Evolutionary conservation across 2,888 invertebrate species (phyloP).

Genomic region (Ophonus ardosiacus): DNA sequence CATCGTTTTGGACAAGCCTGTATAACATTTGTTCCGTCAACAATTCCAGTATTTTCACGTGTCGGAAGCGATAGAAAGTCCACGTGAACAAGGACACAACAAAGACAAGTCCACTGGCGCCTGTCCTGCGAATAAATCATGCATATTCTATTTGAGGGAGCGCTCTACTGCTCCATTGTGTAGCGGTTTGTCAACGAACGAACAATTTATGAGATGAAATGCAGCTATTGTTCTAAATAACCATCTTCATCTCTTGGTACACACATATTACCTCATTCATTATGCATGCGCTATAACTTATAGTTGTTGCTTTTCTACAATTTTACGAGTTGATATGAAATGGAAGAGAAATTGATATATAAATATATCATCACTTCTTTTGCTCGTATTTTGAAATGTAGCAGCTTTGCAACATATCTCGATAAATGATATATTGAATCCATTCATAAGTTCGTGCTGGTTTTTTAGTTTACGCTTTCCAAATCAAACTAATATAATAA

Average conservation of each 20-base stretch:
- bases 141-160: conserved; percentile 2
- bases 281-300: too few relatives aligned
- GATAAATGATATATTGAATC: not conserved
- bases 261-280: too few relatives aligned
- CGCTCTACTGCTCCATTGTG: conserved; percentile 10
- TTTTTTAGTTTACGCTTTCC: too few relatives aligned
- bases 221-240: conserved; percentile 26
- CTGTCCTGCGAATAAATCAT: conserved; percentile 1
- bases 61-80: not conserved
- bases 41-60: not conserved
- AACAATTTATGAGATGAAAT: conserved; percentile 18
- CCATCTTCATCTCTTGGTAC: not conserved
- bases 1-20: too few relatives aligned
- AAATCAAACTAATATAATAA: too few relatives aligned
- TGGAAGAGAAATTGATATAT: too few relatives aligned
- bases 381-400: too few relatives aligned
- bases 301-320: too few relatives aligned
- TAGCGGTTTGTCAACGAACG: not conserved
- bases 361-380: too few relatives aligned
- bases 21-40: too few relatives aligned
- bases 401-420: too few relatives aligned
- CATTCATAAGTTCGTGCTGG: not conserved
- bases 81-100: not conserved
- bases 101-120: not conserved
- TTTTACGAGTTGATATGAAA: too few relatives aligned